Conservation (phyloP, 2,888 invertebrate species). For the Pachymerium ferrugineum region DNA sequence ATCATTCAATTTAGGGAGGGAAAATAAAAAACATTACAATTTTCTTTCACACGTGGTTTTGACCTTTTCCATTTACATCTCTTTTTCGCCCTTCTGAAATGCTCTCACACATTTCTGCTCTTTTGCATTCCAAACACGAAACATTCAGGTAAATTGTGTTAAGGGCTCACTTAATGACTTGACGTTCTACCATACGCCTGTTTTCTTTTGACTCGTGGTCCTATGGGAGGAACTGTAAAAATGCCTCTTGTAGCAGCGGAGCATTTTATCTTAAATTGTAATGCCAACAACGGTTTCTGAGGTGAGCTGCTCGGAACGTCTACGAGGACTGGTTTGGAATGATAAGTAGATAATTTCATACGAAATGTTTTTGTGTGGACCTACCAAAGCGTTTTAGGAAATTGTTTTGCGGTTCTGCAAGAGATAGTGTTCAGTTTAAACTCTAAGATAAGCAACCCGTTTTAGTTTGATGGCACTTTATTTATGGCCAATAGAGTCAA, state of each 20-base stretch:
- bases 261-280: conserved; percentile 27
- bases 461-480: too few relatives aligned
- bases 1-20: not conserved
- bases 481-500: too few relatives aligned
- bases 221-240: conserved; percentile 17
- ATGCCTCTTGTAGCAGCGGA: conserved; percentile 19
- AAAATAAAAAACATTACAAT: not conserved
- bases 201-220: conserved; percentile 25
- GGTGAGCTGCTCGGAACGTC: not conserved
- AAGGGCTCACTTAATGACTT: conserved; percentile 25
- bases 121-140: conserved; percentile 21
- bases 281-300: not conserved
- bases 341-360: conserved; percentile 25
- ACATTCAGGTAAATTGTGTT: conserved; percentile 25
- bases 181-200: conserved; percentile 22
- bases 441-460: too few relatives aligned
- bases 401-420: not conserved
- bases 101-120: conserved; percentile 11
- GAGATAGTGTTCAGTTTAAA: too few relatives aligned
- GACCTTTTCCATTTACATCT: conserved; percentile 7
- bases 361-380: conserved; percentile 14
- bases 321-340: conserved; percentile 12
- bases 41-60: not conserved
- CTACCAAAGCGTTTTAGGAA: not conserved
- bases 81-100: not conserved